Base-by-base conservation (phyloP, 2,113 vertebrate species). In the Ornithorhynchus anatinus region DNA sequence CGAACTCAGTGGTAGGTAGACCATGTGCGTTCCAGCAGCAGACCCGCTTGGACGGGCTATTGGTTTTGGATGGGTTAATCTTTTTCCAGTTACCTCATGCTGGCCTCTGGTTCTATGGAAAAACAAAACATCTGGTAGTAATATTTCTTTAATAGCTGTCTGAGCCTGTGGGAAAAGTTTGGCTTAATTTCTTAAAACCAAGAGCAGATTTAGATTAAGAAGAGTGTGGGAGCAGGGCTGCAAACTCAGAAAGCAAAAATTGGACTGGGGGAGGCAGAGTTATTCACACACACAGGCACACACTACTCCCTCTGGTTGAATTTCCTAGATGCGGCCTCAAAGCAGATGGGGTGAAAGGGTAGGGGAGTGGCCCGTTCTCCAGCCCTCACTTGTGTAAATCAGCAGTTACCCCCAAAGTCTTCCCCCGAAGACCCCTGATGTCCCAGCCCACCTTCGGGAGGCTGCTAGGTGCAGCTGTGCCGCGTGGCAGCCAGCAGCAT, bases 101-200 rank as follows among this genome's bases (percentile, higher is more conserved):
- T 78, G 89, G 89, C 87, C 81, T 74, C 87, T n/a, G 64, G 31
- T 77, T 65, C 72, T 57, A 75, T 61, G 88, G 88, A 88, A 80
- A 86, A 76, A 16, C 64, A 59, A 67, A 69, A 80, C 92, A 94
- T 94, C 92, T 94, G 93, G 91, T 74, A 86, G 58, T 59, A 73
- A 88, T 85, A 88, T 88, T 86, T 78, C 80, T 66, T 59, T 78
- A 91, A 89, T 81, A 80, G 85, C 83, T 67, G 82, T 86, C 89
- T 84, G 87, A 19, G 83, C 84, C 85, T 77, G 81, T 59, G 86
- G 92, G 85, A 82, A 86, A 48, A 25, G 71, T 80, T 84, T 92
- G 91, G 90, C 88, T 13, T 6, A 44, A 52, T 75, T 87, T 78
- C 84, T 84, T 61, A 36, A 74, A 62, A 75, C 80, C 66, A 51